These are phyloP conservation scores for Stenolophus ochropezus DNA, from an alignment of 2,888 invertebrate genomes.

Conservation along the genomic window DNA sequence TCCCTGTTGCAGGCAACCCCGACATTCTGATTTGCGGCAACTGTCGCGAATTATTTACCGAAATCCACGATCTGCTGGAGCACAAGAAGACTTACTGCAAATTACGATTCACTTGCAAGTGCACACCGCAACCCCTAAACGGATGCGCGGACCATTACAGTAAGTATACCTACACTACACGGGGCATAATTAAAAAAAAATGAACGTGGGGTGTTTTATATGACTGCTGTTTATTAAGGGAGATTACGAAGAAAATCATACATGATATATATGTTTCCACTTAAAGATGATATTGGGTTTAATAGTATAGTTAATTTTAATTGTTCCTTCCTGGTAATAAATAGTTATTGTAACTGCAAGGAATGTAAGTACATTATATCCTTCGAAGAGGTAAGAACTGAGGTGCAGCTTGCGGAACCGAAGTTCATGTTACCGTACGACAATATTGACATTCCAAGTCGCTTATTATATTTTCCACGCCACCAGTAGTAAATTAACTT, in stretches of 20 bases:
- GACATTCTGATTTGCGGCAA: constrained; percentile 88
- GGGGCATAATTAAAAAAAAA: background rate
- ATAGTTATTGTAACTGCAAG: no score
- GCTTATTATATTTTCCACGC: no score
- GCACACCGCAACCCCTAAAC: constrained; percentile 73
- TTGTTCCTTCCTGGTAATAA: no score
- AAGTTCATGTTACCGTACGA: no score
- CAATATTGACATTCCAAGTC: no score
- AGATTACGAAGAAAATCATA: background rate
- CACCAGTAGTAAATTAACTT: no score
- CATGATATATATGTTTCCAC: background rate
- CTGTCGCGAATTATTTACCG: constrained; percentile 84
- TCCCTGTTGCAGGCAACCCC: constrained; percentile 74
- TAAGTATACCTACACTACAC: constrained; percentile 68
- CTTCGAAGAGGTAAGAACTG: no score
- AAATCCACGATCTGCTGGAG: constrained; percentile 82
- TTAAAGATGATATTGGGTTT: no score
- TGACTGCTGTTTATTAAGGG: background rate
- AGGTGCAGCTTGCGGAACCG: no score
- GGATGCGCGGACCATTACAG: constrained; percentile 76
- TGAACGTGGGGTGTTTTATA: background rate
- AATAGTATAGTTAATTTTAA: no score
- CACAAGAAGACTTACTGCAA: constrained; percentile 85
- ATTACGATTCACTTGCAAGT: constrained; percentile 83
- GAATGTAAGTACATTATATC: no score